These are phyloP conservation scores for Cloeon dipterum DNA, from an alignment of 2,888 invertebrate species.

Conservation along the genomic window DNA sequence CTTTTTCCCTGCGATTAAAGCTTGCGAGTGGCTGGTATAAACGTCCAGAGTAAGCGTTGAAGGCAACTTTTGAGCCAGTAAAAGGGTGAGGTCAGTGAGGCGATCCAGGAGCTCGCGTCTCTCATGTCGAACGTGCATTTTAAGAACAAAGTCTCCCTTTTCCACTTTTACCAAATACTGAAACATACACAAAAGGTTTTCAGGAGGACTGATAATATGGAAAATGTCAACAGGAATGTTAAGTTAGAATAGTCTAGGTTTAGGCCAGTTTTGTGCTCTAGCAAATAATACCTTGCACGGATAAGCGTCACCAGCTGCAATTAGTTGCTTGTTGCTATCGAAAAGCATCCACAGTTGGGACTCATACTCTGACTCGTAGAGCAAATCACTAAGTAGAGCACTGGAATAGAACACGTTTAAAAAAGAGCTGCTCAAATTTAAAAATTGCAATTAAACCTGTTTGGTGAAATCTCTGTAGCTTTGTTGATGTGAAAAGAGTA, in stretches of 20 bases:
- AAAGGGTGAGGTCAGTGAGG: slow-evolving; percentile 51
- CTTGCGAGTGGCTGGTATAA: slow-evolving; percentile 44
- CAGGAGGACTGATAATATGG: no score
- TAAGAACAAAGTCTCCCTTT: slow-evolving; percentile 81
- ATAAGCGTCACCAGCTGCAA: slow-evolving; percentile 76
- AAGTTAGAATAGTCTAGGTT: no score
- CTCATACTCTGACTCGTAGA: slow-evolving; percentile 93
- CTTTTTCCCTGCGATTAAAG: slow-evolving; percentile 56
- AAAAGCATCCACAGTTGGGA: slow-evolving; percentile 93
- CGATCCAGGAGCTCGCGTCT: slow-evolving; percentile 64
- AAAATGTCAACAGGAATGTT: neutral
- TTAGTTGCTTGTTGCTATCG: slow-evolving; percentile 67
- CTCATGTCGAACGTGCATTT: slow-evolving; percentile 78
- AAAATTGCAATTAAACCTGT: no score
- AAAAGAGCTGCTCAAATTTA: no score
- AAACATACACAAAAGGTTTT: no score
- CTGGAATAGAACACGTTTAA: no score
- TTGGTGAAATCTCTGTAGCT: slow-evolving; percentile 57
- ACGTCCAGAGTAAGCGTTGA: slow-evolving; percentile 49
- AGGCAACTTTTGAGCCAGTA: slow-evolving; percentile 52
- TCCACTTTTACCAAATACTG: slow-evolving; percentile 74
- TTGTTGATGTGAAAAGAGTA: slow-evolving; percentile 71
- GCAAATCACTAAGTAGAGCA: slow-evolving; percentile 56
- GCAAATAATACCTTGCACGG: slow-evolving; percentile 45
- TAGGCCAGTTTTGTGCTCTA: no score